Evolutionary conservation across 2,888 invertebrate genomes (phyloP).

Genomic region (Apamea sordens): DNA sequence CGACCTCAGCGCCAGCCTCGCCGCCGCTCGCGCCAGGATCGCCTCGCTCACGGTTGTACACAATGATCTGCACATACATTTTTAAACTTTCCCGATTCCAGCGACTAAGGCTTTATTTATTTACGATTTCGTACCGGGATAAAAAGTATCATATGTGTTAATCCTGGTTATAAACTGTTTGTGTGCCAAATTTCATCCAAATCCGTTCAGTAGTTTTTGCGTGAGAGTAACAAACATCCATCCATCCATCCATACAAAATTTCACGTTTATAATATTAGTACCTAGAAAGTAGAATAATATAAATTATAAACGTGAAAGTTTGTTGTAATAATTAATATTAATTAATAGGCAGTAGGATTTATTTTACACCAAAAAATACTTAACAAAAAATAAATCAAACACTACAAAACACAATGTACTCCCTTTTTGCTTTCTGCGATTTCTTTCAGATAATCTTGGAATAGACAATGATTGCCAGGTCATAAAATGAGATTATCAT

Average conservation of each 20-base stretch:
- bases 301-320: too few relatives aligned
- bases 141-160: too few relatives aligned
- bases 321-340: too few relatives aligned
- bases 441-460: background rate
- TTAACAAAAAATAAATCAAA: background rate
- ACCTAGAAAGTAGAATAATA: too few relatives aligned
- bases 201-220: too few relatives aligned
- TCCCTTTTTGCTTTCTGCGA: background rate
- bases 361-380: background rate
- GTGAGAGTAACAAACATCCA: too few relatives aligned
- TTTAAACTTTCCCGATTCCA: background rate
- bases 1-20: conserved; percentile 78
- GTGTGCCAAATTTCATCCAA: too few relatives aligned
- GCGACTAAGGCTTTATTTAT: background rate
- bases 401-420: background rate
- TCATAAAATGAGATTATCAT: background rate
- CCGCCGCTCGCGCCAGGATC: conserved; percentile 80
- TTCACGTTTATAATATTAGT: too few relatives aligned
- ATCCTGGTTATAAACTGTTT: too few relatives aligned
- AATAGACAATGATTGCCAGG: background rate
- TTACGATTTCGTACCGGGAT: background rate
- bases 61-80: background rate
- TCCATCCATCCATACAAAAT: too few relatives aligned
- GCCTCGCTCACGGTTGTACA: conserved; percentile 80
- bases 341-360: too few relatives aligned